phyloP scores from a whole-genome alignment of 2,888 invertebrate genomes.

The Orthosia gothica region DNA sequence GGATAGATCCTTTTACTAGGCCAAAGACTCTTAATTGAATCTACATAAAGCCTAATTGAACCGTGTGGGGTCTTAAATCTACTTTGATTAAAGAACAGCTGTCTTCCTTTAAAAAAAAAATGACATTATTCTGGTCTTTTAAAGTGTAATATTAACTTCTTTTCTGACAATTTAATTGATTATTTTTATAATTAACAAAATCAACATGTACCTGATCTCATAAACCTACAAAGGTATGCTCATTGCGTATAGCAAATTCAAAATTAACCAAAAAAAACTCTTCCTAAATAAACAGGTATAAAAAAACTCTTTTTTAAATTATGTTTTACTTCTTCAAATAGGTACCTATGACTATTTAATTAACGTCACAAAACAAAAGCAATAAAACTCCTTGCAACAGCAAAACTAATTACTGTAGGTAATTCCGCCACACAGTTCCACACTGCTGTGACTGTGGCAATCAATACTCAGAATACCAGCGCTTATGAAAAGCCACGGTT shows the following conservation, averaged over 20 bases:
- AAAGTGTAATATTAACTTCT: too few relatives aligned
- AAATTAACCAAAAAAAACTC: too few relatives aligned
- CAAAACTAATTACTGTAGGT: background rate
- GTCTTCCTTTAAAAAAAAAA: too few relatives aligned
- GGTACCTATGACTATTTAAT: too few relatives aligned
- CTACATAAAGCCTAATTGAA: background rate
- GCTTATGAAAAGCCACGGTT: slow-evolving; percentile 13
- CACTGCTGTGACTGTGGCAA: background rate
- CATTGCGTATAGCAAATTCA: background rate
- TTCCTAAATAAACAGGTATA: too few relatives aligned
- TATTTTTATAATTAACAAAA: too few relatives aligned
- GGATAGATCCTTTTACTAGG: slow-evolving; percentile 11
- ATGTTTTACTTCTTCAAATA: too few relatives aligned
- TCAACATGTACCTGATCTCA: too few relatives aligned
- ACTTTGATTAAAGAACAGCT: background rate
- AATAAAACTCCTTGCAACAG: background rate
- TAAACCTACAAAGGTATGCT: background rate
- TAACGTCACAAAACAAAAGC: slow-evolving; percentile 2
- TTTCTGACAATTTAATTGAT: too few relatives aligned
- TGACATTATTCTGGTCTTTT: too few relatives aligned
- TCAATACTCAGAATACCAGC: slow-evolving; percentile 10
- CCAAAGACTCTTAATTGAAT: background rate
- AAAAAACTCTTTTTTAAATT: too few relatives aligned
- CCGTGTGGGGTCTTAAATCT: background rate
- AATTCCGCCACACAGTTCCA: background rate